Base-by-base conservation (phyloP, 35 echinoderm and acorn worm species). In the Ophiothrix spiculata region DNA sequence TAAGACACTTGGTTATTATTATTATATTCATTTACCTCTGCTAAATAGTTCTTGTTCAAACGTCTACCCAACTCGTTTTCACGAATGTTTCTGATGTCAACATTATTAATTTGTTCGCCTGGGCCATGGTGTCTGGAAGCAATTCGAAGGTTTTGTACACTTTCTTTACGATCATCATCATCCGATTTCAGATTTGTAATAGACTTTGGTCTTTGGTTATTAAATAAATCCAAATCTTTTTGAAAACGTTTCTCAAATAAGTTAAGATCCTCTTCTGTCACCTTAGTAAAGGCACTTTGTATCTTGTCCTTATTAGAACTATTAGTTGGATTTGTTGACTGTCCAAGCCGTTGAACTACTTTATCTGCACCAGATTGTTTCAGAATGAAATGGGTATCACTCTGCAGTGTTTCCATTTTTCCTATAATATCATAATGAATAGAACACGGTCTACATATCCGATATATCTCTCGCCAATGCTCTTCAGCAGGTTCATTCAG, bases 201-300 rank as follows among this genome's bases (percentile, higher is more conserved):
- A 4, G 1, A 54, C 4, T 34, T 45, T 75, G 32, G 36, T 40
- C 28, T 15, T 29, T 32, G 49, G 16, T 93, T 93, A 21, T 81
- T 82, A 88, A 98, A 98, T 46, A 98, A 29, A 32, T 98, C 91
- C 80, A 93, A 91, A 77, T 98, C 95, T 35, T 79, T 83, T 25
- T 63, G 1, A 79, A 91, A 98, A 31, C 80, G 56, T 36, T 64
- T 15, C 40, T 93, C 90, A 1, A 98, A 77, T 14, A 46, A 35
- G 28, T 38, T 87, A n/a, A 98, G 31, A n/a, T 93, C 88, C 0
- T 37, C 21, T 0, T 40, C 21, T 29, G 91, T 76, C 17, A 98
- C 32, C 1, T 75, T 74, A 2, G 85, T 40, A 79, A 86, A 98
- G 56, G 88, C 88, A 11, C 39, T 56, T 28, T 76, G 73, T 36